phyloP scores from a whole-genome alignment of 2,113 vertebrate genomes.

The Athene noctua region DNA sequence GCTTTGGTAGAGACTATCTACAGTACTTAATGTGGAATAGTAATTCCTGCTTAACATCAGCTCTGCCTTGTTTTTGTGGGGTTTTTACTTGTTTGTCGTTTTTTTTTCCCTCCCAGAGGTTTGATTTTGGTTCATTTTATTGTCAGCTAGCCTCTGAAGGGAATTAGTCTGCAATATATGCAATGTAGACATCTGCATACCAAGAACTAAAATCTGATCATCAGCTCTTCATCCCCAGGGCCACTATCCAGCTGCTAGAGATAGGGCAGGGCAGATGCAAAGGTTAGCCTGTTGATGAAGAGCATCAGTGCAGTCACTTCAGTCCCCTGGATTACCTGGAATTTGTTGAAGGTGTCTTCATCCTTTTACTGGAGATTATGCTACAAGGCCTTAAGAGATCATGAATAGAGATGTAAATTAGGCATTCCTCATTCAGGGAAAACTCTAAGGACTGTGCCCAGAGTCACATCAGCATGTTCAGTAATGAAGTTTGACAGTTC shows the following conservation, averaged over 20 bases:
- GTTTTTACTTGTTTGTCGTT: neutral
- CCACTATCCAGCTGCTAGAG: neutral
- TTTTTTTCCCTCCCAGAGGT: neutral
- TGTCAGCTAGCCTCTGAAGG: neutral
- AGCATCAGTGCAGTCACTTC: rapidly evolving
- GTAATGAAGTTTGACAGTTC: conserved; percentile 4
- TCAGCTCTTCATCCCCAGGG: neutral
- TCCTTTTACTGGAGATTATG: neutral
- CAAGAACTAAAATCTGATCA: neutral
- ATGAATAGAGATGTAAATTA: neutral
- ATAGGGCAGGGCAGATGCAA: neutral
- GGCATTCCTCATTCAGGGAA: neutral
- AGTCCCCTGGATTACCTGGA: neutral
- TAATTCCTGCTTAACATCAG: neutral
- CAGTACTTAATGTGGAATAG: neutral
- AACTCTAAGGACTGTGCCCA: neutral
- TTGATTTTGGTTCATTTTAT: neutral
- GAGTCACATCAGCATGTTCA: neutral
- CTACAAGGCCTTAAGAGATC: neutral
- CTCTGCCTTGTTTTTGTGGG: neutral
- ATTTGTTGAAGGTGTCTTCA: neutral
- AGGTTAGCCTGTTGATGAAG: neutral
- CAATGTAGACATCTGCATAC: neutral
- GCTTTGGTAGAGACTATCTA: neutral
- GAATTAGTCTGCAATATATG: neutral